phyloP scores from a whole-genome alignment of 1,140 invertebrate species.

The Zaprionus lachaisei region DNA sequence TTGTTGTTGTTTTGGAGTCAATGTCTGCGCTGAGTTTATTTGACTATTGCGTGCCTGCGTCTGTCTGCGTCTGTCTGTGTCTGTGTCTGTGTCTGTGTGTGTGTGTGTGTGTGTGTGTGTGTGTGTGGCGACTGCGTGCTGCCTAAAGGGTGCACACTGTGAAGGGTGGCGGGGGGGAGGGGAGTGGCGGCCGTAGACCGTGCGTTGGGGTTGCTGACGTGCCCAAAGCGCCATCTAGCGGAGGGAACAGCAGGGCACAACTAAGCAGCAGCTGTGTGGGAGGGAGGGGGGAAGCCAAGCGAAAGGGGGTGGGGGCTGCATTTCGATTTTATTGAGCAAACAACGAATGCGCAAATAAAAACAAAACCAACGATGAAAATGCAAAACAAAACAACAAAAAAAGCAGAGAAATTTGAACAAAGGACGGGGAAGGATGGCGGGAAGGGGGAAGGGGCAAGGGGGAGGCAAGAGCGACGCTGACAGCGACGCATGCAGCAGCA shows the following conservation, averaged over 20 bases:
- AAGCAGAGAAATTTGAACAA: not conserved
- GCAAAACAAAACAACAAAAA: constrained; percentile 65
- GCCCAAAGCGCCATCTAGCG: not conserved
- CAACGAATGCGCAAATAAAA: constrained; percentile 83
- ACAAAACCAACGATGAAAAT: constrained; percentile 78
- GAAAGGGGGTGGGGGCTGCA: constrained; percentile 33
- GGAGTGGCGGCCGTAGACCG: not conserved
- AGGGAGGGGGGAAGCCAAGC: not conserved
- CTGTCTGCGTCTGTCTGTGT: constrained; percentile 36
- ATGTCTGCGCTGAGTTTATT: constrained; percentile 71
- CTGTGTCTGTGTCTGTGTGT: not conserved
- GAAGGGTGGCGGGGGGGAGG: not conserved
- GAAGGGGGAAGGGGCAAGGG: no score
- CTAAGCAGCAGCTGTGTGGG: no score
- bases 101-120: constrained; percentile 38
- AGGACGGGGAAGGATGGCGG: not conserved
- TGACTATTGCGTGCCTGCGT: constrained; percentile 57
- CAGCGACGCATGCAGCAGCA: not conserved
- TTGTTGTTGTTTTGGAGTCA: constrained; percentile 65
- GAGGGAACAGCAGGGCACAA: no score
- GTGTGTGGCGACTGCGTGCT: constrained; percentile 73
- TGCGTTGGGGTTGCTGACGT: constrained; percentile 1
- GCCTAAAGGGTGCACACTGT: constrained; percentile 28
- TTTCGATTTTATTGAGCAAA: constrained; percentile 85
- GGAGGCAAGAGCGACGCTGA: no score